phyloP scores from a whole-genome alignment of 2,888 invertebrate species.

The Xestobium rufovillosum region DNA sequence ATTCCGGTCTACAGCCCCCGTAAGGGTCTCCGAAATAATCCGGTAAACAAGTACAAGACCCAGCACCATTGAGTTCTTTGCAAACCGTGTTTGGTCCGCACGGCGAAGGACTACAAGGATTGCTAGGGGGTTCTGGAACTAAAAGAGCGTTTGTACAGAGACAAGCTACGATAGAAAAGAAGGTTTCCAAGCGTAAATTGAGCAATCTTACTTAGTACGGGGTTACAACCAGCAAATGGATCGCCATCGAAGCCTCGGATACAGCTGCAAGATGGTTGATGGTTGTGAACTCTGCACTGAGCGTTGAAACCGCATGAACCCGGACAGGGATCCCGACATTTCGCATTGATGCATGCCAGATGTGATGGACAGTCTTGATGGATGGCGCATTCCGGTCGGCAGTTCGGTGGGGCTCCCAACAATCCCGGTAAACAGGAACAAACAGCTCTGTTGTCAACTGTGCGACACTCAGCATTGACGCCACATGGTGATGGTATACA shows the following conservation, averaged over 20 bases:
- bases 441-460: conserved; percentile 56
- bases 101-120: conserved; percentile 71
- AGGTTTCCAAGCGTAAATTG: no score
- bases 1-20: conserved; percentile 72
- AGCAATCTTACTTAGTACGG: conserved; percentile 39
- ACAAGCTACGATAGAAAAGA: conserved; percentile 7
- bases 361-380: conserved; percentile 71
- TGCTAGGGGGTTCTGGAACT: conserved; percentile 50
- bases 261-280: conserved; percentile 69
- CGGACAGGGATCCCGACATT: conserved; percentile 68
- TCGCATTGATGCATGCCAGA: conserved; percentile 62
- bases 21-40: conserved; percentile 74
- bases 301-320: conserved; percentile 73
- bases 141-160: conserved; percentile 25
- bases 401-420: conserved; percentile 71
- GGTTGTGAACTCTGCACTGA: conserved; percentile 64
- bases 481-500: conserved; percentile 71
- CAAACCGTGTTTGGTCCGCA: conserved; percentile 76
- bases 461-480: conserved; percentile 59
- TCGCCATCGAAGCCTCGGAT: conserved; percentile 69
- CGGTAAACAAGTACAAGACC: conserved; percentile 67
- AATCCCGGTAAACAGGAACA: conserved; percentile 68
- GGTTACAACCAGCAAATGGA: conserved; percentile 68
- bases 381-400: conserved; percentile 70
- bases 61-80: conserved; percentile 64